Percentiles rank a stretch among this genome's conserved stretches.
phyloP scores from a whole-genome alignment of 2,797 vertebrate species.

The Adelosebastes latens region DNA sequence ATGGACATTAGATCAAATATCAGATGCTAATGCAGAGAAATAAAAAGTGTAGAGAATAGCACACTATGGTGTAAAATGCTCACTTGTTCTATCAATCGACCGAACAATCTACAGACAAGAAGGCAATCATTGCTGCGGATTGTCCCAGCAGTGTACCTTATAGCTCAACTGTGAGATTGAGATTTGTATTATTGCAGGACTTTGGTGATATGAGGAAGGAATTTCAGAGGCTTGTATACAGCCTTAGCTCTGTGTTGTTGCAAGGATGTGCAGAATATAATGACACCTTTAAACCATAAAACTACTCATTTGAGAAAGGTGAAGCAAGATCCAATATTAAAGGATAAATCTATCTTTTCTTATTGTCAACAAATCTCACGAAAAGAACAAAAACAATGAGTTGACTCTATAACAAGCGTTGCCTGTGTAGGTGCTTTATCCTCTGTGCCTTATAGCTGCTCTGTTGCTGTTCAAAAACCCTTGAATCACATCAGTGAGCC shows the following conservation, averaged over 20 bases:
- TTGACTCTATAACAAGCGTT: not conserved
- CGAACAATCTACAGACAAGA: not conserved
- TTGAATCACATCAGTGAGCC: not conserved
- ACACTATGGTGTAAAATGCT: constrained; percentile 6
- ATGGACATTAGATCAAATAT: not conserved
- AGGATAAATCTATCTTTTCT: not conserved
- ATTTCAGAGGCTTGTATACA: not conserved
- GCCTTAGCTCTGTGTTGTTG: not conserved
- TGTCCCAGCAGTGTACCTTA: constrained; percentile 19
- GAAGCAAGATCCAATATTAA: not conserved
- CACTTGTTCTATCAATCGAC: constrained; percentile 8
- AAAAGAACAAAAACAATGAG: not conserved
- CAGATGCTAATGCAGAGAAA: constrained; percentile 6
- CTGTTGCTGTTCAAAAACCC: not conserved
- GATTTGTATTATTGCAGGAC: constrained; percentile 3
- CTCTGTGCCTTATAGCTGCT: not conserved
- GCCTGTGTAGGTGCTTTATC: not conserved
- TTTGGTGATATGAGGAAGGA: not conserved
- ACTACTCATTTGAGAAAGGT: not conserved
- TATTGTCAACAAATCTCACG: not conserved
- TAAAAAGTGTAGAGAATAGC: not conserved
- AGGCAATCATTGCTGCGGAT: constrained; percentile 7
- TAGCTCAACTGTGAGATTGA: constrained; percentile 3
- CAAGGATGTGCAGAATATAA: not conserved
- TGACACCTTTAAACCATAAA: not conserved